phyloP scores from a whole-genome alignment of 1,140 invertebrate species.

The Magallana angulata region DNA sequence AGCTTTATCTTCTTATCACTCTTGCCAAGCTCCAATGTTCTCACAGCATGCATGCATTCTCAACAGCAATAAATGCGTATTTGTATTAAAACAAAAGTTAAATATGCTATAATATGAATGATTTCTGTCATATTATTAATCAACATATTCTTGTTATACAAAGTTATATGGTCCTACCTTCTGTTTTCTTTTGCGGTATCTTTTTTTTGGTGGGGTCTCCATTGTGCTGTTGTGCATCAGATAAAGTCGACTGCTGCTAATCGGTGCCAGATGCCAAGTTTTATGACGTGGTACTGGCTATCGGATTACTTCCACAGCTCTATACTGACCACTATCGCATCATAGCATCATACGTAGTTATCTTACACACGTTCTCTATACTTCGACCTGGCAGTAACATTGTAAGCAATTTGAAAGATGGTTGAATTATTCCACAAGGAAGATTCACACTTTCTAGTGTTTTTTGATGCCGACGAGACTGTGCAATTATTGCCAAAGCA shows the following conservation, averaged over 20 bases:
- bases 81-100: too few species aligned
- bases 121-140: too few species aligned
- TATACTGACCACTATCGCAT: background rate
- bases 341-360: background rate
- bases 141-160: too few species aligned
- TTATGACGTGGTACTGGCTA: background rate
- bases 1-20: too few species aligned
- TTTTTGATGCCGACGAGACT: background rate
- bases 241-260: background rate
- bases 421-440: background rate
- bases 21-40: too few species aligned
- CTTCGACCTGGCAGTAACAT: background rate
- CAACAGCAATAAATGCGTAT: too few species aligned
- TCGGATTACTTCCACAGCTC: background rate
- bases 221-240: too few species aligned
- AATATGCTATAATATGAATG: too few species aligned
- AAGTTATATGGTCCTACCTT: background rate
- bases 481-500: background rate
- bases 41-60: too few species aligned
- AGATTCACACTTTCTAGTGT: conserved; percentile 1
- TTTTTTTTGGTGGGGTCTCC: too few species aligned
- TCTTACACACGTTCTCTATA: background rate
- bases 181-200: background rate
- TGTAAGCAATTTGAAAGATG: background rate
- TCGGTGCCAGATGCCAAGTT: background rate